phyloP scores from a whole-genome alignment of 2,888 invertebrate species.

The Drosophila anomelani region DNA sequence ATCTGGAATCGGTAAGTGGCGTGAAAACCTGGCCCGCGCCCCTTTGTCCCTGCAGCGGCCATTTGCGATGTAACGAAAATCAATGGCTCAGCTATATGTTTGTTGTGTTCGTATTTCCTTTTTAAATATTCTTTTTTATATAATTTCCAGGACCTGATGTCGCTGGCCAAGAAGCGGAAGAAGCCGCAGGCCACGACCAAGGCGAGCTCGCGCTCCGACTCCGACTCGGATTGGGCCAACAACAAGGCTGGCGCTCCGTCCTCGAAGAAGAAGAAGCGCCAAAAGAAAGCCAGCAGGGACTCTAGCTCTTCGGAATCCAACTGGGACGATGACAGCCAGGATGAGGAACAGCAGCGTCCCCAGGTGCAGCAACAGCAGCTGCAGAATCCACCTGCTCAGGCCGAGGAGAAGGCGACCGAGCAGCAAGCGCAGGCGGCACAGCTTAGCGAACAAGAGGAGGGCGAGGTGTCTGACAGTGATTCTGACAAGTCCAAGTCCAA shows the following conservation, averaged over 20 bases:
- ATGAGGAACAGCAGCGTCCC: slow-evolving; percentile 65
- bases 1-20: slow-evolving; percentile 92
- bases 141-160: slow-evolving; percentile 89
- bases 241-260: slow-evolving; percentile 81
- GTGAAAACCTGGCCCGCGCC: slow-evolving; percentile 6
- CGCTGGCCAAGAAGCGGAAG: slow-evolving; percentile 92
- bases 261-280: slow-evolving; percentile 84
- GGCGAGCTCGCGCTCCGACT: slow-evolving; percentile 84
- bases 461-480: slow-evolving; percentile 91
- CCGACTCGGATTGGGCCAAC: slow-evolving; percentile 86
- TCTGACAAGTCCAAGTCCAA: slow-evolving; percentile 82
- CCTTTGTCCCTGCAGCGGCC: slow-evolving; percentile 21
- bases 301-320: slow-evolving; percentile 83
- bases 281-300: slow-evolving; percentile 78
- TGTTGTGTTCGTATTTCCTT: neutral
- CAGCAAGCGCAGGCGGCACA: slow-evolving; percentile 58
- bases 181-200: slow-evolving; percentile 85
- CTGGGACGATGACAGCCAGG: slow-evolving; percentile 82
- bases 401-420: slow-evolving; percentile 68
- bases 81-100: slow-evolving; percentile 19
- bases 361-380: slow-evolving; percentile 15
- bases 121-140: neutral
- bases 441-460: slow-evolving; percentile 91
- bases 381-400: slow-evolving; percentile 21
- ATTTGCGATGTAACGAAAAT: slow-evolving; percentile 38